Conservation (phyloP, 2,113 vertebrate species). For the Pollachius pollachius region DNA sequence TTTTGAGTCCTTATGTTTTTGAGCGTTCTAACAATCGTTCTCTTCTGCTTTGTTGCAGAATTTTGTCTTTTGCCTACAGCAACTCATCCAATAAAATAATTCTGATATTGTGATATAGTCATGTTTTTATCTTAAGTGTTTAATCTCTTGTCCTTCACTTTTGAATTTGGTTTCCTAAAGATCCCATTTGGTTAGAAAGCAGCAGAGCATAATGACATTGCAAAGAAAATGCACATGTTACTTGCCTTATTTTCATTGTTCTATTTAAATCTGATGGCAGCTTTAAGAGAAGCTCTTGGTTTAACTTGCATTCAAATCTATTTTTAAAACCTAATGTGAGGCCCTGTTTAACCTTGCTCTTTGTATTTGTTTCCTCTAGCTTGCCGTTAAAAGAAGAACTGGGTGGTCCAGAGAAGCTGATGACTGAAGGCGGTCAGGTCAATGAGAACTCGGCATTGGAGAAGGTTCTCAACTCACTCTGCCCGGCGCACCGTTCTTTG, state of each 20-base stretch:
- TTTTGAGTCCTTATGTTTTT: conserved; percentile 46
- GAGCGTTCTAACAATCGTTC: conserved; percentile 74
- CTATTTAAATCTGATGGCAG: too few relatives aligned
- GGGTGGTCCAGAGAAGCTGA: conserved; percentile 24
- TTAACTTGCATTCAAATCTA: too few relatives aligned
- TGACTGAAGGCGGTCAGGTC: conserved; percentile 12
- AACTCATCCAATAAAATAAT: conserved; percentile 72
- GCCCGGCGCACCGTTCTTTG: conserved; percentile 57
- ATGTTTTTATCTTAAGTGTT: neutral
- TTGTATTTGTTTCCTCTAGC: conserved; percentile 57
- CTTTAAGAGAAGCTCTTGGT: too few relatives aligned
- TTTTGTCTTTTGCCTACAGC: conserved; percentile 70
- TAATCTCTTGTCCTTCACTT: neutral
- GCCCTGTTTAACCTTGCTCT: conserved; percentile 20
- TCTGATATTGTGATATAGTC: conserved; percentile 44
- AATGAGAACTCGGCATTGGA: conserved; percentile 42
- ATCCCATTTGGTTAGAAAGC: too few relatives aligned
- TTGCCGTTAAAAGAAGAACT: conserved; percentile 40
- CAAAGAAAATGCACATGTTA: too few relatives aligned
- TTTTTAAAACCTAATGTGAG: too few relatives aligned
- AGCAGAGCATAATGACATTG: too few relatives aligned
- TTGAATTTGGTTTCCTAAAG: too few relatives aligned
- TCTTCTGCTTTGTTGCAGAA: conserved; percentile 64
- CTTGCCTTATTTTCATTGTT: too few relatives aligned
- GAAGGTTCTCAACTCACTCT: conserved; percentile 53